Evolutionary conservation across 2,888 invertebrate species (phyloP), one percentile per base, ranked within the genome.

Genomic region (Tuta absoluta): DNA sequence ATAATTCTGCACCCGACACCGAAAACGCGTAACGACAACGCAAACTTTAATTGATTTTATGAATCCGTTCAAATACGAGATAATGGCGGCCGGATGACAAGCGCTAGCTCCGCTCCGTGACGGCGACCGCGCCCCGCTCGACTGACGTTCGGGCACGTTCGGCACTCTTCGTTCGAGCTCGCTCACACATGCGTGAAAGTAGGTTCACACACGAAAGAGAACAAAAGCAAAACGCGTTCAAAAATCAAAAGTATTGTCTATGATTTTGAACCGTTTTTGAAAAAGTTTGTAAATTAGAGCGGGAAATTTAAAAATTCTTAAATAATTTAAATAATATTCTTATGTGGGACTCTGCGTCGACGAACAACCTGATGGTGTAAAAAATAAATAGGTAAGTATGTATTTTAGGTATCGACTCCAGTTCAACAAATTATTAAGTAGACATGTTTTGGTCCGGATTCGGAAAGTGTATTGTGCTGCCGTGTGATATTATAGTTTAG

Each of bases 11-110:
- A 80, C 79, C 76, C 78, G 76, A 77, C 84, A 86, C 85, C 69
- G 72, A 75, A 75, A 81, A 84, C 84, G 78, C 83, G 85, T 80
- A 84, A 85, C 80, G 79, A 76, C 81, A 81, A 79, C 79, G 84
- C 84, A 80, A 86, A 87, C 77, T 87, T 76, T 82, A 89, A 89
- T 89, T 89, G 87, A 90, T 88, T 90, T 87, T 86, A 85, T 81
- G 85, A 88, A 89, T 86, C 83, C 82, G 91, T 91, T 89, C 89
- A 91, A 88, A 92, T 93, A 92, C 90, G 87, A 93, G 92, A 91
- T 92, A 92, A 93, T 93, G 93, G 93, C 93, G 92, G 90, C 91
- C 89, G 87, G 86, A 89, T 93, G 93, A 93, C 92, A 91, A 87
- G 86, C 90, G 86, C 90, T 91, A 91, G 89, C 92, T 89, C 86